phyloP scores from a whole-genome alignment of 2,113 vertebrate species.

The Rhombomys opimus region DNA sequence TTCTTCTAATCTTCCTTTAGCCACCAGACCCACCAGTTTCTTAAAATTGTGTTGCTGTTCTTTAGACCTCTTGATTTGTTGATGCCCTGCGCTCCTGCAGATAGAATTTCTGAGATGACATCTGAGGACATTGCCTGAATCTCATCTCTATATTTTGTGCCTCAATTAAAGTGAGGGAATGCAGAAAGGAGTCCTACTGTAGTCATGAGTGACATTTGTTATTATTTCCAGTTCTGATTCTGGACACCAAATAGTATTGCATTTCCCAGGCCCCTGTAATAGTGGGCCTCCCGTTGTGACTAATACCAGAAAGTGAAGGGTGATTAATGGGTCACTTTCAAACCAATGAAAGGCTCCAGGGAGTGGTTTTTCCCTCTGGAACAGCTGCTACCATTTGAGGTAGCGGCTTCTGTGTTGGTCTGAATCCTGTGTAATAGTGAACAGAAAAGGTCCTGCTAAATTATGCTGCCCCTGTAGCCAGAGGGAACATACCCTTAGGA shows the following conservation, averaged over 20 bases:
- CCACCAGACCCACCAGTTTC: conserved; percentile 44
- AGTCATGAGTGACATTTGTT: background rate
- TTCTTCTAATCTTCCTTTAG: conserved; percentile 72
- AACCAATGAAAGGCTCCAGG: background rate
- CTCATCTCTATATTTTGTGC: background rate
- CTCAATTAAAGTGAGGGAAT: conserved; percentile 48
- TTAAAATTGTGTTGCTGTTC: conserved; percentile 65
- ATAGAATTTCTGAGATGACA: background rate
- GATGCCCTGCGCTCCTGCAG: conserved; percentile 37
- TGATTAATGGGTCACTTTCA: background rate
- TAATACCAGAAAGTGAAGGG: background rate
- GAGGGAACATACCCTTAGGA: background rate
- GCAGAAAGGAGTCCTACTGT: background rate
- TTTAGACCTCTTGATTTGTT: conserved; percentile 56
- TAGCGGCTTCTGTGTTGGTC: background rate
- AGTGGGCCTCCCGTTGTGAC: background rate
- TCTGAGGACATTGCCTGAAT: conserved; percentile 32
- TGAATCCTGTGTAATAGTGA: background rate
- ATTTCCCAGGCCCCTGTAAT: background rate
- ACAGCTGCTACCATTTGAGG: background rate
- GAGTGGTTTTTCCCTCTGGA: background rate
- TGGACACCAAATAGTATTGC: background rate
- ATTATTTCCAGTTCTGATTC: background rate
- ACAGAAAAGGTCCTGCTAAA: background rate
- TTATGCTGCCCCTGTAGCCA: background rate